A percentile compares a stretch with the other conserved stretches of the same genome.
Evolutionary conservation across 2,888 invertebrate species (phyloP).

Genomic region (Microdon myrmicae): DNA sequence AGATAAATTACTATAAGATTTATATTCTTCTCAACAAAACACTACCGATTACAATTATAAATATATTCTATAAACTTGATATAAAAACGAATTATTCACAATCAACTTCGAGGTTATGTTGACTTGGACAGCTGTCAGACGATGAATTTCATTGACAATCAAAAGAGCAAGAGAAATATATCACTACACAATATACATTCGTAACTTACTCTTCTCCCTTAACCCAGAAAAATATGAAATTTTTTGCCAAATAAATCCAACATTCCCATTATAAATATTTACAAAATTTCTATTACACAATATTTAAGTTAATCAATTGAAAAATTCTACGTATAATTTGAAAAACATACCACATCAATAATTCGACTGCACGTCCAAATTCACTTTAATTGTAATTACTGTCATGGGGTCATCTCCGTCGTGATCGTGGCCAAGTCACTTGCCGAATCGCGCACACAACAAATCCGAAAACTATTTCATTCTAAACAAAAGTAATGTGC

Average conservation of each 20-base stretch:
- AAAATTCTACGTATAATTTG: not conserved
- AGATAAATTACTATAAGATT: no score
- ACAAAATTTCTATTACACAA: no score
- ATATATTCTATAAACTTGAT: no score
- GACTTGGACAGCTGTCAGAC: constrained; percentile 41
- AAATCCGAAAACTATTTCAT: constrained; percentile 8
- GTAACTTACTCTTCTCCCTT: constrained; percentile 17
- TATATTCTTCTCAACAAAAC: no score
- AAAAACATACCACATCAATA: constrained; percentile 7
- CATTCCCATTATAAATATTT: not conserved
- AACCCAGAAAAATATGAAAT: constrained; percentile 28
- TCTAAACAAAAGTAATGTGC: no score
- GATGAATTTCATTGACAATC: constrained; percentile 36
- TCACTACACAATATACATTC: not conserved
- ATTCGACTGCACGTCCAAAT: constrained; percentile 6
- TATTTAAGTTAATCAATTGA: no score
- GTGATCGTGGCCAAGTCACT: constrained; percentile 33
- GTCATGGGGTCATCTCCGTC: constrained; percentile 28
- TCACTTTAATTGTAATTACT: constrained; percentile 18
- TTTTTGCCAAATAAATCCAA: not conserved
- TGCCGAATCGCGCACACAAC: constrained; percentile 22
- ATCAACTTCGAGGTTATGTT: constrained; percentile 38
- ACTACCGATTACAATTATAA: no score
- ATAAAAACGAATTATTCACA: no score
- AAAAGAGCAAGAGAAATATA: constrained; percentile 17